Conservation (phyloP, 2,797 vertebrate species). For the Sebastes elongatus region DNA sequence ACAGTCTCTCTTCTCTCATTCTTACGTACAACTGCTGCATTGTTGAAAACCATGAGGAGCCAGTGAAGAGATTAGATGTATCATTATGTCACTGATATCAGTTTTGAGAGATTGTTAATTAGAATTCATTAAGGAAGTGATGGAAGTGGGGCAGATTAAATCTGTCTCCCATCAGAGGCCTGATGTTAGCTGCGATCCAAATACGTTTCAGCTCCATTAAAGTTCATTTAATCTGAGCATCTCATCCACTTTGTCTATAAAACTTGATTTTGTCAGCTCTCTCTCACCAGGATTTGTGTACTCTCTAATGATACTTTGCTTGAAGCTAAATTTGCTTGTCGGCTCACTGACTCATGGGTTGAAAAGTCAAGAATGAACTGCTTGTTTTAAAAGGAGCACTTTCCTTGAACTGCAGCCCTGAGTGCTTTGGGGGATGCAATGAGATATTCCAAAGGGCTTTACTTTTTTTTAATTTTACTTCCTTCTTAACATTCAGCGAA, state of each 20-base stretch:
- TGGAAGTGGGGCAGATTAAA: conserved; percentile 43
- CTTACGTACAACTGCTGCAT: not conserved
- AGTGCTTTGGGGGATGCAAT: not conserved
- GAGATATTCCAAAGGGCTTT: not conserved
- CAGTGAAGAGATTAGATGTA: not conserved
- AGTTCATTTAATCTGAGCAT: not conserved
- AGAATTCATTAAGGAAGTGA: conserved; percentile 10
- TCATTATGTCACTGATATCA: not conserved
- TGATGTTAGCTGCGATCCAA: not conserved
- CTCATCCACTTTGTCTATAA: not conserved
- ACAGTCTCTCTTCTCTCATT: not conserved
- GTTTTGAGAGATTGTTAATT: conserved; percentile 37
- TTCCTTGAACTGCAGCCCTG: not conserved
- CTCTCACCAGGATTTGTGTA: not conserved
- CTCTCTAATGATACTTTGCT: not conserved
- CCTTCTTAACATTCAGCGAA: not conserved
- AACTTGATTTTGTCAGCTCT: not conserved
- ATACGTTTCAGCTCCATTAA: conserved; percentile 8
- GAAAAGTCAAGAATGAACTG: not conserved
- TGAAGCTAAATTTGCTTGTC: not conserved
- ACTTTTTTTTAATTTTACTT: not conserved
- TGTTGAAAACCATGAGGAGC: not conserved
- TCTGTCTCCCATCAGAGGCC: conserved; percentile 27
- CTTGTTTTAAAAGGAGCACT: not conserved
- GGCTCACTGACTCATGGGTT: not conserved